Base-by-base conservation (phyloP, 2,113 vertebrate species). In the Chascanopsetta lugubris region DNA sequence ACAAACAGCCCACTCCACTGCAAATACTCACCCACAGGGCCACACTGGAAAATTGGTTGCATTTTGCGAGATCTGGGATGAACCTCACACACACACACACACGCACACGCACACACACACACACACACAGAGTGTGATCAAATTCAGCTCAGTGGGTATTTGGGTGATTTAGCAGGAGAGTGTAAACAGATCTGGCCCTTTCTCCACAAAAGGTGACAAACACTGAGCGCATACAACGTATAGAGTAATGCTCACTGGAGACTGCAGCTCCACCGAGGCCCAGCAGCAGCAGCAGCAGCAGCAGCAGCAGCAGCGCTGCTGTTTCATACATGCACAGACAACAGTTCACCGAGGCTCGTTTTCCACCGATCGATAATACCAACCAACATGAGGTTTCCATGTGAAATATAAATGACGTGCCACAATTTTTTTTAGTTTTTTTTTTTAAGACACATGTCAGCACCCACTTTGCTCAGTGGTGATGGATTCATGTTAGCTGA, bases 1-100 rank as follows among this genome's bases (percentile, higher is more conserved):
- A 80, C 77, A 83, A 64, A 80, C 71, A 84, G 69, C 27, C 46
- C 51, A 47, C 69, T 61, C 30, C 30, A 38, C 58, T 27, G 61
- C 59, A 82, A 79, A 80, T 59, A 76, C 63, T 26, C 18, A 2
- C 55, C 60, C 70, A 45, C 22, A 3, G 38, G 40, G 65, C 51
- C 51, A 75, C 46, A 48, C 20, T 26, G 22, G 27, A 54, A 51
- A 59, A 72, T 38, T 59, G 45, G 45, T 54, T 29, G 21, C 8
- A 42, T 58, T 38, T 32, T 20, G 40, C 18, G 17, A 53, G 10
- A 21, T 43, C 30, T 56, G 27, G 54, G 63, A 54, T 40, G 0
- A 58, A 62, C 54, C 20, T 47, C 56, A 36, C 38, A 27, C 20
- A 8, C 13, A 15, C 20, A 27, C 38, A 27, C 20, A 8, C 13